Evolutionary conservation across 2,888 invertebrate species (phyloP), one percentile per base, ranked within the genome.

Genomic region (Leptarthrus brevirostris): DNA sequence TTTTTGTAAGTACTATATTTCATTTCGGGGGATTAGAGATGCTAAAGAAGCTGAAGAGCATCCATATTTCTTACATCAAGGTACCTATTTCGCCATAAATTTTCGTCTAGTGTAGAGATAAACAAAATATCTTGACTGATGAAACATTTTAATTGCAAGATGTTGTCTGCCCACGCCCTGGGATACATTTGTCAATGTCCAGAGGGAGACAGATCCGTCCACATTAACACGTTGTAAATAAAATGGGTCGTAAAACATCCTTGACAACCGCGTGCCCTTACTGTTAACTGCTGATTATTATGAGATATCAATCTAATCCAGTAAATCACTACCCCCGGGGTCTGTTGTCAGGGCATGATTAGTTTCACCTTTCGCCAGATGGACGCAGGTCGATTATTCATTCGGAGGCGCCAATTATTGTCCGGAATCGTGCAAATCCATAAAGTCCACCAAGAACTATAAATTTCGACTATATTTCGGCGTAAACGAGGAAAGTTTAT

Each of bases 161-260:
- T 52, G 30, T 69, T 72, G 56, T 54, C 71, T 56, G 16, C 72
- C 72, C 72, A 72, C 72, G 30, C 56, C 22, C 14, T 26, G 12
- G 40, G 44, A 72, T 14, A 53, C 72, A 72, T 72, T 58, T 72
- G 47, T 72, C 72, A 72, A 36, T 56, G 72, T 72, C 72, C 72
- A 10, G 26, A 16, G 16, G 12, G 26, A 56, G 72, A 72, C 72
- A 72, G 47, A 10, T 30, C 44, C 26, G 47, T 56, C 47, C 44
- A 47, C 56, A 72, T 72, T 72, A 72, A 72, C 72, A 72, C 56
- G 58, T 47, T 72, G 40, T 72, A 58, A 72, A 72, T 72, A 56
- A 72, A 72, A 72, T 44, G 30, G 72, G 30, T 56, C 72, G 47
- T 56, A 56, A 58, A 72, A 8, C 16, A 69, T 34, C 22, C 52